A percentile compares a stretch with the other conserved stretches of the same genome.
Conservation (phyloP, 2,888 invertebrate genomes). For the Nematopogon swammerdamellus region DNA sequence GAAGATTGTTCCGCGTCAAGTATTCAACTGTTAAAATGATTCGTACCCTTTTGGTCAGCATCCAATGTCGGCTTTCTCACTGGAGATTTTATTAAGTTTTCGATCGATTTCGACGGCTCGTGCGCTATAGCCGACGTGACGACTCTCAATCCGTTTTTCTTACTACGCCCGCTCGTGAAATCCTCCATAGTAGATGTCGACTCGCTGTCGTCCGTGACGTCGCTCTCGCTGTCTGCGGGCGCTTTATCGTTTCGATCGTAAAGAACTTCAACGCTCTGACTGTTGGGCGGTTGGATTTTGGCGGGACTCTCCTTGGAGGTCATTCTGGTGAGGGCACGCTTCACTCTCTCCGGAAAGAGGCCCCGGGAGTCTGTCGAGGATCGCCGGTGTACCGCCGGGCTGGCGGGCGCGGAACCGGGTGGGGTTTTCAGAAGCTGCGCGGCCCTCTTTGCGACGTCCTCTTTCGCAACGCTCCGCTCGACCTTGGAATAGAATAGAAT, state of each 20-base stretch:
- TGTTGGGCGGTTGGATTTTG: not conserved
- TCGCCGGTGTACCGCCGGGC: conserved; percentile 18
- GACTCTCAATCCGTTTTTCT: conserved; percentile 15
- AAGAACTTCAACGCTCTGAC: not conserved
- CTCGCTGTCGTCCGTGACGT: conserved; percentile 1
- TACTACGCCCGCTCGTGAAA: not conserved
- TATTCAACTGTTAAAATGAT: not conserved
- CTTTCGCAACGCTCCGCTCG: not conserved
- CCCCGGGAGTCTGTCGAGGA: not conserved
- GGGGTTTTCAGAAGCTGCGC: conserved; percentile 31
- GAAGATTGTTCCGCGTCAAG: too few relatives aligned
- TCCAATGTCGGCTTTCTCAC: conserved; percentile 24
- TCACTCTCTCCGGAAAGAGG: not conserved
- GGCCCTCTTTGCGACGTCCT: conserved; percentile 14
- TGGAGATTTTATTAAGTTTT: conserved; percentile 36
- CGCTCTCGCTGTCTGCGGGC: not conserved
- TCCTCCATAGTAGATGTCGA: not conserved
- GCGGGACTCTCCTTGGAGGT: not conserved
- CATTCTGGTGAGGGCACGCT: not conserved
- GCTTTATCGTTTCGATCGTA: not conserved
- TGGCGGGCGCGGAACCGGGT: conserved; percentile 26
- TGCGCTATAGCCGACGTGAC: conserved; percentile 18
- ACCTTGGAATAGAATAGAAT: too few relatives aligned
- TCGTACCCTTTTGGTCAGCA: not conserved
- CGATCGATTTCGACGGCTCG: conserved; percentile 26